Conservation (phyloP, 64 coral and sea anemone species). For the Montipora foliosa region DNA sequence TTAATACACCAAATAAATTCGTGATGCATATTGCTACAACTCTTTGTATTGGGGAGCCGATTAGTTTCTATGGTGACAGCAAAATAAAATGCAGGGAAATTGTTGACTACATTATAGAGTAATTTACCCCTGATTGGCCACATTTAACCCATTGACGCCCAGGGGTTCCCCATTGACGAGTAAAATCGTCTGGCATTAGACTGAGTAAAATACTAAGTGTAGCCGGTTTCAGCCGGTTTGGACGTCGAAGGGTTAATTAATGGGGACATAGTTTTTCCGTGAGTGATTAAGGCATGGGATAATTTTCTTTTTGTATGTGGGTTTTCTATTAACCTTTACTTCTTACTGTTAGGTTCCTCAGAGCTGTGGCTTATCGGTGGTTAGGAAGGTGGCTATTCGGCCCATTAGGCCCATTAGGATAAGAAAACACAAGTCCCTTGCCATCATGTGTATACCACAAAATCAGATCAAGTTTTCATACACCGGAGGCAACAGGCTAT, state of each 20-base stretch:
- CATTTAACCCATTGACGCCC: too few relatives aligned
- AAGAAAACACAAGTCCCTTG: constrained; percentile 26
- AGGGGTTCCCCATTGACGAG: too few relatives aligned
- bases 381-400: constrained; percentile 26
- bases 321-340: neutral
- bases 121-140: neutral
- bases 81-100: neutral
- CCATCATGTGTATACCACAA: constrained; percentile 20
- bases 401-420: neutral
- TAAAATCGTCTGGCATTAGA: too few relatives aligned
- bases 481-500: neutral
- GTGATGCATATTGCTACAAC: neutral
- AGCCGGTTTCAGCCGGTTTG: too few relatives aligned
- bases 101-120: neutral
- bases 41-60: neutral
- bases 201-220: too few relatives aligned
- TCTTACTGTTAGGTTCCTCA: constrained; percentile 13
- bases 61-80: too few relatives aligned
- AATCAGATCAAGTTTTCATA: neutral
- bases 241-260: too few relatives aligned
- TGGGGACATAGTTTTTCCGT: too few relatives aligned
- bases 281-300: too few relatives aligned
- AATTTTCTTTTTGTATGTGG: too few relatives aligned
- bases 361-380: constrained; percentile 32
- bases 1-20: constrained; percentile 4